phyloP scores from a whole-genome alignment of 2,888 invertebrate species.

The Drosophila melanosoma region DNA sequence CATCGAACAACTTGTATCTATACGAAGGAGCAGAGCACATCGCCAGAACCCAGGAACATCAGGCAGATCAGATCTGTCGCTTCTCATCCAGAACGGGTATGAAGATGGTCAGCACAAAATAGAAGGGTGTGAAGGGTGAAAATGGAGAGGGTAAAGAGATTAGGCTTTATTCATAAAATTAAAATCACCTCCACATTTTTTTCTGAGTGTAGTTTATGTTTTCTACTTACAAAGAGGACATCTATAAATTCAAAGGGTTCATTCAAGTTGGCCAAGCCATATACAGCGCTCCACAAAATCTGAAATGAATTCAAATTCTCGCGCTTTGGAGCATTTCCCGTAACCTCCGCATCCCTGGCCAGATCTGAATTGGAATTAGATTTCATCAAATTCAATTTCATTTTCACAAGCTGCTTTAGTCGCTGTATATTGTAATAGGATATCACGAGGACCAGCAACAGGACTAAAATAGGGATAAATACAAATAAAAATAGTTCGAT shows the following conservation, averaged over 20 bases:
- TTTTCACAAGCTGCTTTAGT: neutral
- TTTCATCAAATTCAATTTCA: no score
- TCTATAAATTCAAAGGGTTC: neutral
- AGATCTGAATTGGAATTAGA: neutral
- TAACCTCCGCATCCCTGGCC: constrained; percentile 42
- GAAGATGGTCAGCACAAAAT: constrained; percentile 44
- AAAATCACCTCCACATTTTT: no score
- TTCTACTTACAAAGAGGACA: constrained; percentile 24
- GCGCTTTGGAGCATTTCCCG: neutral
- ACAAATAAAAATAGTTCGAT: no score
- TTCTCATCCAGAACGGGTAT: constrained; percentile 44
- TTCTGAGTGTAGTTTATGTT: neutral
- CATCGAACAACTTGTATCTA: no score
- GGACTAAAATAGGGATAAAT: neutral
- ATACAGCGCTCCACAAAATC: constrained; percentile 52
- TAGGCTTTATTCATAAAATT: neutral
- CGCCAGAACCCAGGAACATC: no score
- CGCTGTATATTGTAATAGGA: constrained; percentile 21
- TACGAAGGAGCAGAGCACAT: no score
- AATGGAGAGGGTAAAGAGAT: neutral
- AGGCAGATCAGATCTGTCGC: no score
- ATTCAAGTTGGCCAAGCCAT: no score
- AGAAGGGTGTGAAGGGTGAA: constrained; percentile 36
- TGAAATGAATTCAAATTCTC: neutral
- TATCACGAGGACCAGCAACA: constrained; percentile 12